phyloP scores from a whole-genome alignment of 2,797 vertebrate species.

The Petrocephalus sullivani region DNA sequence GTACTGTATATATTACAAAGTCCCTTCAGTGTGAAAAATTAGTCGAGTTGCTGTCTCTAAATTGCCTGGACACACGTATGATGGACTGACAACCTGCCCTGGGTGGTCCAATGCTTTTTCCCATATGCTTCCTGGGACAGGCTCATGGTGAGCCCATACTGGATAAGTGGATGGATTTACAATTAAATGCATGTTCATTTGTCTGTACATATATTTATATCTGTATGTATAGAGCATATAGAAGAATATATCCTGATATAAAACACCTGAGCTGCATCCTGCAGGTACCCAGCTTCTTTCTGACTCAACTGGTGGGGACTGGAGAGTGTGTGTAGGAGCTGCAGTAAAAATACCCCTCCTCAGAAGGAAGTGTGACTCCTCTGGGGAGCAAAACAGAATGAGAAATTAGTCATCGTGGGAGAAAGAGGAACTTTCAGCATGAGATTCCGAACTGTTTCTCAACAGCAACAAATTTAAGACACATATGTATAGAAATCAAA shows the following conservation, averaged over 20 bases:
- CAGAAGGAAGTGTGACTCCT: neutral
- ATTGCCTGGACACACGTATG: neutral
- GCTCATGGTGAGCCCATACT: neutral
- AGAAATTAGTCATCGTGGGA: slow-evolving; percentile 15
- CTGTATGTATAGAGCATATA: neutral
- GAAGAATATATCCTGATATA: neutral
- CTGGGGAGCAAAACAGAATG: neutral
- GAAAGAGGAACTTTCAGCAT: neutral
- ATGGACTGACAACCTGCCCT: neutral
- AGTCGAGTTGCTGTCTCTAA: neutral
- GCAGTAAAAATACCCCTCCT: slow-evolving; percentile 12
- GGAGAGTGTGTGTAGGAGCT: slow-evolving; percentile 6
- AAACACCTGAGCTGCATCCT: neutral
- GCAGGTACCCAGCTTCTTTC: neutral
- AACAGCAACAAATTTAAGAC: neutral
- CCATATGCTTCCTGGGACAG: neutral
- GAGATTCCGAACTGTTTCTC: neutral
- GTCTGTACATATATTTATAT: neutral
- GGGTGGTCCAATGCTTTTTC: neutral
- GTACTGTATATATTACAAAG: neutral
- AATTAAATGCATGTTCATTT: neutral
- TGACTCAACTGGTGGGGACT: neutral
- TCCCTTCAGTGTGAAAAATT: neutral
- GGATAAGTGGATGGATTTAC: neutral
- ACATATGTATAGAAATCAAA: neutral